Percentiles rank a stretch among this genome's conserved stretches.
Evolutionary conservation across 92 coral and sea anemone species (phyloP).

Genomic region (Heliopora coerulea): DNA sequence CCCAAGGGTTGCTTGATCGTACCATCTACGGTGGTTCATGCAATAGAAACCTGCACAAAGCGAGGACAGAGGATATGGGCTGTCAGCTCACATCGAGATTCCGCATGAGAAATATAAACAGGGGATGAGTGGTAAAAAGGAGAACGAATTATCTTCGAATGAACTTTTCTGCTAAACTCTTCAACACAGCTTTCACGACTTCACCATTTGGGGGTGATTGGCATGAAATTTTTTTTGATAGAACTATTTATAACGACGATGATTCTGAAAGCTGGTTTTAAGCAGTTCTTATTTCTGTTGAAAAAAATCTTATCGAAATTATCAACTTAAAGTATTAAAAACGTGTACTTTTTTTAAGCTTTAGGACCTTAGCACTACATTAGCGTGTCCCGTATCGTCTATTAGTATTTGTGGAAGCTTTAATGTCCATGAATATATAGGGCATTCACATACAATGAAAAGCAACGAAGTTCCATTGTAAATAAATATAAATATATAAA

Average conservation of each 20-base stretch:
- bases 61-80: constrained; percentile 49
- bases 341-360: no score
- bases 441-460: no score
- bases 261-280: background rate
- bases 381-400: no score
- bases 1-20: constrained; percentile 27
- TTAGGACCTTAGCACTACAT: no score
- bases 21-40: constrained; percentile 58
- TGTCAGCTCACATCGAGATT: constrained; percentile 34
- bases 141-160: background rate
- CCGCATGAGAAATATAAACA: background rate
- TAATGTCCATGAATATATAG: no score
- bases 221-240: no score
- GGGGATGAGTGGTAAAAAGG: constrained; percentile 9
- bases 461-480: constrained; percentile 3
- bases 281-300: background rate
- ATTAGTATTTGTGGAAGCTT: background rate
- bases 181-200: background rate
- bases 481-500: constrained; percentile 34
- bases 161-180: background rate
- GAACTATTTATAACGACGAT: background rate
- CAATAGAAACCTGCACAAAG: constrained; percentile 33
- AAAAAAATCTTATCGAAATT: no score
- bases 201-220: background rate
- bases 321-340: no score